Conservation (phyloP, 2,113 vertebrate species). For the Formicarius rufipectus region DNA sequence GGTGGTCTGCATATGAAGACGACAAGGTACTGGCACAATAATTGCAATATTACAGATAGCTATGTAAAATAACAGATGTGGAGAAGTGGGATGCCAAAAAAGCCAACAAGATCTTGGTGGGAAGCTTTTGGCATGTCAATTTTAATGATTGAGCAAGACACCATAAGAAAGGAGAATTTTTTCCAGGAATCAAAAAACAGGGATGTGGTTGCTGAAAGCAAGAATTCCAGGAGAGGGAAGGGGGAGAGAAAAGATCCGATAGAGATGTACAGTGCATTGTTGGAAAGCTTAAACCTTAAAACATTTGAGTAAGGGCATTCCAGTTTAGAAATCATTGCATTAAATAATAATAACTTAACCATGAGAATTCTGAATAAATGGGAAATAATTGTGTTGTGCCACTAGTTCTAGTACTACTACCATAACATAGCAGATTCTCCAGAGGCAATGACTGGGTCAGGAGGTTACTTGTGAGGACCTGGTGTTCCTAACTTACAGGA, state of each 20-base stretch:
- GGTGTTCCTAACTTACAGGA: not conserved
- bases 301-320: not conserved
- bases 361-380: not conserved
- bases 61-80: conserved; percentile 67
- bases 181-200: conserved; percentile 53
- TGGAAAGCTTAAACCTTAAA: conserved; percentile 31
- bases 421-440: not conserved
- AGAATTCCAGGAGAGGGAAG: conserved; percentile 18
- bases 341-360: not conserved
- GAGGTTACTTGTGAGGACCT: not conserved
- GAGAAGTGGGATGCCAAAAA: conserved; percentile 46
- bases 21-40: conserved; percentile 58
- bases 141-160: conserved; percentile 27
- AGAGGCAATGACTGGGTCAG: not conserved
- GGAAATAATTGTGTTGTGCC: not conserved
- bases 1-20: conserved; percentile 1
- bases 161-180: conserved; percentile 38
- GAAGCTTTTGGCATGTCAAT: conserved; percentile 57
- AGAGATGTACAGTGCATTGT: not conserved
- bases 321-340: conserved; percentile 11
- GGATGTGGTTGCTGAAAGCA: conserved; percentile 43
- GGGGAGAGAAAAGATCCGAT: not conserved
- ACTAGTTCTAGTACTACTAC: not conserved
- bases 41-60: conserved; percentile 13
- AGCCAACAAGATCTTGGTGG: conserved; percentile 46